Evolutionary conservation across 2,888 invertebrate genomes (phyloP).

Genomic region (Neria commutata): DNA sequence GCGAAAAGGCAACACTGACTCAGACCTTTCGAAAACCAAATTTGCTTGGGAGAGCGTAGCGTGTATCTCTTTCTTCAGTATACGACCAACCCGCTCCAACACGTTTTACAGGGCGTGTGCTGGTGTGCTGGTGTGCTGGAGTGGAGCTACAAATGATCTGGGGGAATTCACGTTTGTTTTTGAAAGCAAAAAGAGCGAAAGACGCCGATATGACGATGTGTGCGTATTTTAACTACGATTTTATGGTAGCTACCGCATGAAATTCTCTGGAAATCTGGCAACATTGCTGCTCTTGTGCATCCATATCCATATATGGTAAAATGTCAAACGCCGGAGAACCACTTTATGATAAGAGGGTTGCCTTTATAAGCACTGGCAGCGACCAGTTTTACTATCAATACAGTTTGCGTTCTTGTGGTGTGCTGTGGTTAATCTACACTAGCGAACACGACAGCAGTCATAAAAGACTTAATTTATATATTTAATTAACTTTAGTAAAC

Average conservation of each 20-base stretch:
- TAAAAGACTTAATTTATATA: constrained; percentile 60
- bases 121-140: no score
- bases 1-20: background rate
- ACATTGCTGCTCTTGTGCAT: constrained; percentile 44
- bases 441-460: constrained; percentile 46
- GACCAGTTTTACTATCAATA: constrained; percentile 61
- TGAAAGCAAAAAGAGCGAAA: no score
- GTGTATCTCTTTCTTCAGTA: background rate
- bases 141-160: no score
- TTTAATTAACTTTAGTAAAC: constrained; percentile 59
- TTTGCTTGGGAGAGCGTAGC: background rate
- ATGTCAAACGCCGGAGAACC: constrained; percentile 50
- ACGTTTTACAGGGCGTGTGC: no score
- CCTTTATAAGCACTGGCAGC: constrained; percentile 59
- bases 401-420: constrained; percentile 62
- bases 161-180: no score
- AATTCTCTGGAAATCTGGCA: constrained; percentile 46
- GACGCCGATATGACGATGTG: constrained; percentile 25
- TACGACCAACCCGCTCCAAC: background rate
- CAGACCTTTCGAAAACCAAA: background rate
- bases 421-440: constrained; percentile 54
- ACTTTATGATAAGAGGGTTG: constrained; percentile 53
- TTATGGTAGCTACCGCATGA: constrained; percentile 20
- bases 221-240: constrained; percentile 26
- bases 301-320: constrained; percentile 63